Conservation (phyloP, 2,113 vertebrate genomes). For the Phrynocephalus versicolor region DNA sequence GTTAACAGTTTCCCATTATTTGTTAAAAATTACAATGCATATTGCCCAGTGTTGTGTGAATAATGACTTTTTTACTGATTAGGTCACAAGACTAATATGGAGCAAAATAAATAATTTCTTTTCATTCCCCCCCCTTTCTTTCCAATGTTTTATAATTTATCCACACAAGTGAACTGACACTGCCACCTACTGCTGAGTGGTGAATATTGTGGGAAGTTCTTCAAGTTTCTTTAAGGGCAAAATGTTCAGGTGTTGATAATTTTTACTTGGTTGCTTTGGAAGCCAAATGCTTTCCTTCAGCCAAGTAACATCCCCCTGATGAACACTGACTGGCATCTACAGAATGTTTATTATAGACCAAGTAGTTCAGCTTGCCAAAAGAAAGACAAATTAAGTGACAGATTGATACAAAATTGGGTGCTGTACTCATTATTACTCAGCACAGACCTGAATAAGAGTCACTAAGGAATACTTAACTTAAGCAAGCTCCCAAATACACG, state of each 20-base stretch:
- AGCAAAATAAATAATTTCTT: slow-evolving; percentile 85
- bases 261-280: background rate
- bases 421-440: background rate
- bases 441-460: background rate
- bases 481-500: background rate
- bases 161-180: slow-evolving; percentile 70
- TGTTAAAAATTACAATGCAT: slow-evolving; percentile 86
- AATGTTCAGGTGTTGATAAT: background rate
- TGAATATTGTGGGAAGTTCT: slow-evolving; percentile 17
- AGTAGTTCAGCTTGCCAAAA: background rate
- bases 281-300: no score
- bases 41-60: slow-evolving; percentile 85
- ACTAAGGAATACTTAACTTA: background rate
- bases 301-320: background rate
- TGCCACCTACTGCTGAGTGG: slow-evolving; percentile 78
- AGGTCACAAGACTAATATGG: slow-evolving; percentile 82
- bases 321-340: background rate
- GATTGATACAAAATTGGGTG: background rate
- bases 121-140: slow-evolving; percentile 50
- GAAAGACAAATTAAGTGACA: background rate
- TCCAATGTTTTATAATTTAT: slow-evolving; percentile 49
- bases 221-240: background rate
- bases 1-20: slow-evolving; percentile 84
- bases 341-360: background rate
- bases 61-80: slow-evolving; percentile 87